phyloP scores from a whole-genome alignment of 2,888 invertebrate species.

The Oligia latruncula region DNA sequence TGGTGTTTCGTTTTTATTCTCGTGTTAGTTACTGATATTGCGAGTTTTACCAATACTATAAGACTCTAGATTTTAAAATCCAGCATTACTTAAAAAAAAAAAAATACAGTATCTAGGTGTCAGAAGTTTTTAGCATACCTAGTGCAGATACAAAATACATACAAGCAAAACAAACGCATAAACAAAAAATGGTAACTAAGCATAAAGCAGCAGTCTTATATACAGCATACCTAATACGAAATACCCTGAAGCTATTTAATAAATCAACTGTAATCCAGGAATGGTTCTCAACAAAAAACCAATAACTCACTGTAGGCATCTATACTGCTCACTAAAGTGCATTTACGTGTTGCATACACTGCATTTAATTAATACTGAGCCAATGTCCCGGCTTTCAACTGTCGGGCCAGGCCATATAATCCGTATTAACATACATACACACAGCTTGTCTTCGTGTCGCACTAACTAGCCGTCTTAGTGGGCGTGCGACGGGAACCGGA shows the following conservation, averaged over 20 bases:
- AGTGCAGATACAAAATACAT: neutral
- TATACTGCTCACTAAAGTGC: slow-evolving; percentile 69
- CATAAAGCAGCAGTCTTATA: neutral
- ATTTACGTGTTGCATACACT: slow-evolving; percentile 75
- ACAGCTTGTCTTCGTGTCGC: slow-evolving; percentile 58
- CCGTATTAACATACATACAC: slow-evolving; percentile 66
- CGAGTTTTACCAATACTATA: slow-evolving; percentile 3
- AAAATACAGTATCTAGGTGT: neutral
- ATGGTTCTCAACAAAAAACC: slow-evolving; percentile 44
- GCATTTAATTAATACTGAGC: slow-evolving; percentile 74
- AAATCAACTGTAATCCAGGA: slow-evolving; percentile 34
- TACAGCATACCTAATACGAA: slow-evolving; percentile 11
- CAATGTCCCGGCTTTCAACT: slow-evolving; percentile 70
- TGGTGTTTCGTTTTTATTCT: slow-evolving; percentile 18
- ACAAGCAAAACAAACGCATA: neutral
- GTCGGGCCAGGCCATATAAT: slow-evolving; percentile 69
- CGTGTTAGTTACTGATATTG: slow-evolving; percentile 8
- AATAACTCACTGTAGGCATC: slow-evolving; percentile 53
- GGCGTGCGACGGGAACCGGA: slow-evolving; percentile 28
- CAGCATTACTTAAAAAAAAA: no score
- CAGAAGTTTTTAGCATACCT: neutral
- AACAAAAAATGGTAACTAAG: neutral
- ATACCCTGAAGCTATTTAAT: slow-evolving; percentile 37
- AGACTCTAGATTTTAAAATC: neutral
- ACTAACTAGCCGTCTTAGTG: slow-evolving; percentile 57